These are phyloP conservation scores for Adoxophyes honmai DNA, from an alignment of 1,140 invertebrate species.

Conservation along the genomic window DNA sequence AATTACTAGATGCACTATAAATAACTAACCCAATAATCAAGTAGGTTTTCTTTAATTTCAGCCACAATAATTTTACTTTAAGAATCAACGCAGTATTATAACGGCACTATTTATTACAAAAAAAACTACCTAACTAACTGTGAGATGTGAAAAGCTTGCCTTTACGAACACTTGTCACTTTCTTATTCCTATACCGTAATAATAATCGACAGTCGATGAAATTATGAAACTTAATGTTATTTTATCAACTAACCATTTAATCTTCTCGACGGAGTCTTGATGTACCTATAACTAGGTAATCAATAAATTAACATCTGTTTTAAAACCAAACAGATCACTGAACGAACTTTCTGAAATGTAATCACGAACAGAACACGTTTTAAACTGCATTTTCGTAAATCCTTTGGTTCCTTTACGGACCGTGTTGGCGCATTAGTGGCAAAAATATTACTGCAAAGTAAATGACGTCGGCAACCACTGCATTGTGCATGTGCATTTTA, in stretches of 20 bases:
- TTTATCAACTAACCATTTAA: conserved; percentile 39
- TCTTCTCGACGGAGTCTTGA: conserved; percentile 13
- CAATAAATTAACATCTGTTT: conserved; percentile 25
- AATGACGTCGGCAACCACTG: conserved; percentile 69
- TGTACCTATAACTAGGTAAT: conserved; percentile 27
- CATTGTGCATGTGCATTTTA: conserved; percentile 72
- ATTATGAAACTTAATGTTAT: no score
- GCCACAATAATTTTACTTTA: no score
- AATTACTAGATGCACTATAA: no score
- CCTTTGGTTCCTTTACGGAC: conserved; percentile 53
- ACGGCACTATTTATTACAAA: no score
- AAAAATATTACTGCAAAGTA: conserved; percentile 74
- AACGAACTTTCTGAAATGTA: conserved; percentile 29
- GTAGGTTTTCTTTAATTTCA: no score
- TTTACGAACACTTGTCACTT: no score
- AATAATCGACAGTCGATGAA: no score
- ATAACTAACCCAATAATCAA: no score
- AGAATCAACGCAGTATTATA: no score
- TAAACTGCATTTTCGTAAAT: conserved; percentile 62
- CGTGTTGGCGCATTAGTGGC: conserved; percentile 69
- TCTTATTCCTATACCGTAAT: no score
- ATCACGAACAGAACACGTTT: conserved; percentile 37
- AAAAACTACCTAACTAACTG: no score
- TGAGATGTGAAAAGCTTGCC: no score
- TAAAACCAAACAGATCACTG: conserved; percentile 25